Conservation (phyloP, 1,140 invertebrate species). For the Achroia grisella region DNA sequence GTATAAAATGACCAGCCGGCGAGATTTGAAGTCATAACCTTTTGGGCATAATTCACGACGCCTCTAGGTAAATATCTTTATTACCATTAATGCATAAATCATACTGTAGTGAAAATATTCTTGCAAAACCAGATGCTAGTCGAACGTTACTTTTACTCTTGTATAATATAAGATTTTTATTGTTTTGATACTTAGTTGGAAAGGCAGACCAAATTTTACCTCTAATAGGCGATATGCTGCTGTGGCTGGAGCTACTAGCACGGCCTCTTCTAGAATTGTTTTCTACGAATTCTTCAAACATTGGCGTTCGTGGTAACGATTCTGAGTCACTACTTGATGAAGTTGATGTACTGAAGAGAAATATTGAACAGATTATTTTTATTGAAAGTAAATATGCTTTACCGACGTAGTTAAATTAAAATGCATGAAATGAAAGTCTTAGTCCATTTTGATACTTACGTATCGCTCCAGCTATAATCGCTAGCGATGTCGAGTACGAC, state of each 20-base stretch:
- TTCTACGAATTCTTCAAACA: constrained; percentile 64
- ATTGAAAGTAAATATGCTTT: too few relatives aligned
- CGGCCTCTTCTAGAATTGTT: constrained; percentile 25
- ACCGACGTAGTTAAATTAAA: too few relatives aligned
- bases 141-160: too few relatives aligned
- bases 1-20: too few relatives aligned
- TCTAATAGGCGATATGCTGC: constrained; percentile 39
- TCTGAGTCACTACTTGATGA: constrained; percentile 66
- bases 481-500: constrained; percentile 62
- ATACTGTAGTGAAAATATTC: too few relatives aligned
- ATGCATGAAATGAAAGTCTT: background rate
- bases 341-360: constrained; percentile 41
- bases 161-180: too few relatives aligned
- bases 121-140: too few relatives aligned
- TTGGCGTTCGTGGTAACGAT: constrained; percentile 59
- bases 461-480: constrained; percentile 61
- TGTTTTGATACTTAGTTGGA: background rate
- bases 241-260: constrained; percentile 29
- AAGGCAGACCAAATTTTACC: constrained; percentile 16
- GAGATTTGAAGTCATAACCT: too few relatives aligned
- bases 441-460: constrained; percentile 25
- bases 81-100: too few relatives aligned
- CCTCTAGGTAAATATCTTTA: too few relatives aligned
- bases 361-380: too few relatives aligned
- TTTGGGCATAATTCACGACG: too few relatives aligned